These are phyloP conservation scores for Tetragnatha montana DNA, from an alignment of 2,888 invertebrate species.

Conservation along the genomic window DNA sequence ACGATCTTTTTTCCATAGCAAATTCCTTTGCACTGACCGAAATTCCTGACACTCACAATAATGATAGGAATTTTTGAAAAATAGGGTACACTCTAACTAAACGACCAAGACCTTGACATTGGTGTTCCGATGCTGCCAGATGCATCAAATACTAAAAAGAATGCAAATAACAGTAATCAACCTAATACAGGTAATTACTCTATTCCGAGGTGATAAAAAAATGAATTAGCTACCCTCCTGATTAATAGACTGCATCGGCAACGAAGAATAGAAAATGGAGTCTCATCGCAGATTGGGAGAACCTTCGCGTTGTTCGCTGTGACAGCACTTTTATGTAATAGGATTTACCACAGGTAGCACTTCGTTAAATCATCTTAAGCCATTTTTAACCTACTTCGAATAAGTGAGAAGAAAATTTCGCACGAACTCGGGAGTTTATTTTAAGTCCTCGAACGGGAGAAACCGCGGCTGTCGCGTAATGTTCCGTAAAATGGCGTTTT, in stretches of 20 bases:
- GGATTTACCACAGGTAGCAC: slow-evolving; percentile 27
- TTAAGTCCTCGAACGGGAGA: not conserved
- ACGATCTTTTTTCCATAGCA: too few relatives aligned
- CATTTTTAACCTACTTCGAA: slow-evolving; percentile 24
- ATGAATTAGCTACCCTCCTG: not conserved
- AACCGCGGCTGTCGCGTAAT: not conserved
- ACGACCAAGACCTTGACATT: not conserved
- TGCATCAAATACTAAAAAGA: not conserved
- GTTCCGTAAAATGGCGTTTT: slow-evolving; percentile 10
- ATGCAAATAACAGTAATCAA: not conserved
- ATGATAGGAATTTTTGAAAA: too few relatives aligned
- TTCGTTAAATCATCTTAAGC: slow-evolving; percentile 8
- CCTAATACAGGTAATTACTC: not conserved
- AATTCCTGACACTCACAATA: too few relatives aligned
- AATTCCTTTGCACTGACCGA: too few relatives aligned
- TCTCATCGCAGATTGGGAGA: not conserved
- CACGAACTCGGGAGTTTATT: not conserved
- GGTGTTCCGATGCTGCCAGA: not conserved
- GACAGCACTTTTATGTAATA: slow-evolving; percentile 11
- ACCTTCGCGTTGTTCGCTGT: not conserved
- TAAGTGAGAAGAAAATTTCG: not conserved
- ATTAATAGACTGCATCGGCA: slow-evolving; percentile 19
- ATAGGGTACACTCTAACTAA: too few relatives aligned
- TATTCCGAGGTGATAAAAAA: not conserved
- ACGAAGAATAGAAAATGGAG: not conserved